phyloP scores from a whole-genome alignment of 2,113 vertebrate species.

The Marmota monax region DNA sequence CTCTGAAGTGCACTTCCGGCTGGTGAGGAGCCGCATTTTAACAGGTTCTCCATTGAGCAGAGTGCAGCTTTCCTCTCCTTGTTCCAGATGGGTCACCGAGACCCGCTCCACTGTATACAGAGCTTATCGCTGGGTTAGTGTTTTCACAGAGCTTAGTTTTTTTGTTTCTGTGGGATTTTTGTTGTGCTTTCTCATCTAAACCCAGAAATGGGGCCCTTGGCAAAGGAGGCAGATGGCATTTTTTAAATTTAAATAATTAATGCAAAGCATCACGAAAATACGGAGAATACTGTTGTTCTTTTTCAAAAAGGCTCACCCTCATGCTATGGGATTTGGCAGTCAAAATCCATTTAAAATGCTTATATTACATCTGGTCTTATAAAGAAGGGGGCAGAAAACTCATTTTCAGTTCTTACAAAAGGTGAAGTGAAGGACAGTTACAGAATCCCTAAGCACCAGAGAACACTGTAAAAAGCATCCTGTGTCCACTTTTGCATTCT shows the following conservation, averaged over 20 bases:
- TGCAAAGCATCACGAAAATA: slow-evolving; percentile 63
- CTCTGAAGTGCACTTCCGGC: neutral
- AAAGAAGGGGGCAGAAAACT: slow-evolving; percentile 53
- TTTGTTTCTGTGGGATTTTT: slow-evolving; percentile 38
- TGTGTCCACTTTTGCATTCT: neutral
- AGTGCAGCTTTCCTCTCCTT: neutral
- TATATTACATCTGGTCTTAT: neutral
- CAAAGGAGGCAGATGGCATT: slow-evolving; percentile 70
- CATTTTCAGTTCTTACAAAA: slow-evolving; percentile 49
- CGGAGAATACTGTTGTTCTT: slow-evolving; percentile 45
- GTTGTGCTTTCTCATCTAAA: slow-evolving; percentile 45
- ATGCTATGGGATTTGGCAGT: slow-evolving; percentile 30
- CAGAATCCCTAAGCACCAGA: neutral
- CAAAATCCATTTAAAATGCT: slow-evolving; percentile 54
- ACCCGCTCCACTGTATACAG: neutral
- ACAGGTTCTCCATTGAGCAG: neutral
- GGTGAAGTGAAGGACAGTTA: neutral
- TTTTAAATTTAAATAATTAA: slow-evolving; percentile 67
- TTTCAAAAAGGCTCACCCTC: slow-evolving; percentile 17
- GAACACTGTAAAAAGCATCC: too few relatives aligned
- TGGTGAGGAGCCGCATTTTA: neutral
- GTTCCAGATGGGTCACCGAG: slow-evolving; percentile 4
- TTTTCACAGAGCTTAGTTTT: slow-evolving; percentile 47
- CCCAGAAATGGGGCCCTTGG: slow-evolving; percentile 52
- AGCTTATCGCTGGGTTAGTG: neutral